Evolutionary conservation across 37 sponge, comb jelly and placozoan species (phyloP).

Genomic region (Bolinopsis microptera): DNA sequence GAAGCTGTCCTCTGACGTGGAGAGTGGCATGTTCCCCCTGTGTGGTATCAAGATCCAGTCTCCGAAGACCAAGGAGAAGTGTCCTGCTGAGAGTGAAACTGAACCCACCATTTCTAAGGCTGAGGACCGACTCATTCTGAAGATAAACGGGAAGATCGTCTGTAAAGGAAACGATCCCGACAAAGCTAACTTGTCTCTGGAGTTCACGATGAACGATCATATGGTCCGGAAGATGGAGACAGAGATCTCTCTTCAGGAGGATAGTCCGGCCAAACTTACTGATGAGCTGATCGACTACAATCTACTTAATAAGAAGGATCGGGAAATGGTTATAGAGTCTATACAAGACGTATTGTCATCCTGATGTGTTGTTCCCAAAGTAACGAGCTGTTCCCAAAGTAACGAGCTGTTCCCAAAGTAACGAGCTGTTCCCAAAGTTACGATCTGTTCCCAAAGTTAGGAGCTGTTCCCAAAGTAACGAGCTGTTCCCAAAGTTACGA

Average conservation of each 20-base stretch:
- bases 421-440: too few relatives aligned
- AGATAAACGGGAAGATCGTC: not conserved
- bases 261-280: conserved; percentile 9
- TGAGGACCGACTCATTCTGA: conserved; percentile 37
- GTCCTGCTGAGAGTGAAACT: not conserved
- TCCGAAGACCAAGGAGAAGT: not conserved
- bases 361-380: too few relatives aligned
- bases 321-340: conserved; percentile 18
- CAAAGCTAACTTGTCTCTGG: conserved; percentile 46
- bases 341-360: conserved; percentile 5
- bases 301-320: conserved; percentile 4
- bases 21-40: conserved; percentile 59
- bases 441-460: too few relatives aligned
- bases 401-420: too few relatives aligned
- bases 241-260: conserved; percentile 48
- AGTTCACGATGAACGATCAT: conserved; percentile 4
- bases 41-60: conserved; percentile 6
- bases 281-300: conserved; percentile 62
- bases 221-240: conserved; percentile 43
- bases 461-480: too few relatives aligned
- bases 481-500: too few relatives aligned
- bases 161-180: not conserved
- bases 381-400: too few relatives aligned
- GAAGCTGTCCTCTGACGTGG: not conserved
- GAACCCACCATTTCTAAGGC: conserved; percentile 23